Evolutionary conservation across 2,113 vertebrate species (phyloP).

Genomic region (Lepidothrix coronata): DNA sequence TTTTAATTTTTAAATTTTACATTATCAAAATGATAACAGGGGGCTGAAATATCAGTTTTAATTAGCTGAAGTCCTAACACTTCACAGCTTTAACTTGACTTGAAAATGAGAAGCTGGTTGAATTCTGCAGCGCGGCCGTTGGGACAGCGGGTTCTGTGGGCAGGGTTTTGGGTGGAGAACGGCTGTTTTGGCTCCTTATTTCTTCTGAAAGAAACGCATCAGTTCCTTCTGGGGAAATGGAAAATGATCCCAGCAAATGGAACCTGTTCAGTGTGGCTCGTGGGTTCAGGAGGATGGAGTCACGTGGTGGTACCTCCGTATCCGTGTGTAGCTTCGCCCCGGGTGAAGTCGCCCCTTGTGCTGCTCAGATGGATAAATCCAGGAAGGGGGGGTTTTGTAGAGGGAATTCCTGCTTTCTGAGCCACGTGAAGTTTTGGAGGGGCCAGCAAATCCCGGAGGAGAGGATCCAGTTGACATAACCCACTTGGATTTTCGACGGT

Average conservation of each 20-base stretch:
- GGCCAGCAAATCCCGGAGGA: neutral
- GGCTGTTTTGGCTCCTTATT: neutral
- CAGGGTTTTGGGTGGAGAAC: too few relatives aligned
- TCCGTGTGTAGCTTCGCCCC: neutral
- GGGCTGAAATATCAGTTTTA: neutral
- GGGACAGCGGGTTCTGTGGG: neutral
- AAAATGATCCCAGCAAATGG: neutral
- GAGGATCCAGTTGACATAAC: neutral
- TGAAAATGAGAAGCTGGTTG: neutral
- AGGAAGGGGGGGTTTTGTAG: neutral
- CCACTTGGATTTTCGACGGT: neutral
- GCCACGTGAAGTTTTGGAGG: neutral
- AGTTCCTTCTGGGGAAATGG: neutral
- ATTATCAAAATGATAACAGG: neutral
- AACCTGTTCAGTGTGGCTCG: neutral
- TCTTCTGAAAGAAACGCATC: neutral
- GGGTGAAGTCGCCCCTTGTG: rapidly evolving
- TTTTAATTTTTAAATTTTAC: neutral
- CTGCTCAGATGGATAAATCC: neutral
- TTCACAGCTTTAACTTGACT: neutral
- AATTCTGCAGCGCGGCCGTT: neutral
- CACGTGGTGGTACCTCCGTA: neutral
- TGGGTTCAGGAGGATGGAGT: neutral
- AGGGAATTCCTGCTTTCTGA: neutral
- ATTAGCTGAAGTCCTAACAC: rapidly evolving